Base-by-base conservation (phyloP, 2,113 vertebrate genomes). In the Gracilinanus agilis region DNA sequence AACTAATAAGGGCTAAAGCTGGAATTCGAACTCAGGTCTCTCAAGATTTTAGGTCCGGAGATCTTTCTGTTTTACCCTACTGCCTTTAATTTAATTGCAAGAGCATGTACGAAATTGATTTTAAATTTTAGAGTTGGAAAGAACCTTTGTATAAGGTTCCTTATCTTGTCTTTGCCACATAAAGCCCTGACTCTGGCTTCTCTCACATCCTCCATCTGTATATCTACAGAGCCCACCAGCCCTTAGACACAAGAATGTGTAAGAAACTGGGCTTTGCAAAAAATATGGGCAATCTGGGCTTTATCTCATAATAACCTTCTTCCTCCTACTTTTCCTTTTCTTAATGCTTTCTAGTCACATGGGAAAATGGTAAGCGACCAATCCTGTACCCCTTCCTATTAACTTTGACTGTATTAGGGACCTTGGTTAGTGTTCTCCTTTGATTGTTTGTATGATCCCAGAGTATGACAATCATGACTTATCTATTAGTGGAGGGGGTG, bases 361-460 rank as follows among this genome's bases (percentile, higher is more conserved):
- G 99, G 99, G 98, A 99, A 99, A 98, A 99, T 99, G 99, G 99
- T 99, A 99, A 99, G 99, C 98, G 91, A 96, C 98, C 97, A 92
- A 93, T 7, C 0, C 29, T 34, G 44, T 3, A 29, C 11, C 1
- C 25, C 55, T 34, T 19, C 0, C 5, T 0, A 0, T n/a, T 24
- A 5, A 0, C 49, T 7, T n/a, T 44, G 2, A 21, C 21, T 53
- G 9, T 49, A 49, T 44, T 9, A 13, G 89, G 25, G 89, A 25
- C 24, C 89, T 44, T 49, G 27, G 44, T 27, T 53, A 19, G 25
- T 90, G 44, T 49, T 90, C 24, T 24, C 34, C 88, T 90, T 24
- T 53, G 24, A 8, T 8, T 90, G 44, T 53, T 90, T 29, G 0
- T 53, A 53, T 49, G 44, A 0, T 90, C 9, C 49, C 24, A 89